Evolutionary conservation across 2,888 invertebrate genomes (phyloP).

Genomic region (Acheta domesticus): DNA sequence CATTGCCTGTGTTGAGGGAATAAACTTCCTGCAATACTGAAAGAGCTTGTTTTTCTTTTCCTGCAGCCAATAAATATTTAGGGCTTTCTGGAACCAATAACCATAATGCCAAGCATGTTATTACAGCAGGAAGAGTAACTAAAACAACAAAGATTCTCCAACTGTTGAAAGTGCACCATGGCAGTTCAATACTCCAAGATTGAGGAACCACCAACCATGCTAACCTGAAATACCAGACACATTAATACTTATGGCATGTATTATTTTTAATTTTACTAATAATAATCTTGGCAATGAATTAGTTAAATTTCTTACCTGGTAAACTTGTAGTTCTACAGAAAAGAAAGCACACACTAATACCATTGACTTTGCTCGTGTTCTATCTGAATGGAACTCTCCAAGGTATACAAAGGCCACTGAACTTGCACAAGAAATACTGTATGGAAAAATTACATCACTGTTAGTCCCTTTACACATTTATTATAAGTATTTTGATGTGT

Average conservation of each 20-base stretch:
- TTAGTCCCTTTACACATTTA: not conserved
- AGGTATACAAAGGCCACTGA: constrained; percentile 35
- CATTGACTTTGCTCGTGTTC: constrained; percentile 30
- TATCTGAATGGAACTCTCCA: constrained; percentile 35
- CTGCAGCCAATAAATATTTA: constrained; percentile 46
- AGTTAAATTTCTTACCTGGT: constrained; percentile 27
- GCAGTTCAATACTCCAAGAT: constrained; percentile 47
- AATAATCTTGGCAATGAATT: not conserved
- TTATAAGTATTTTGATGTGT: not conserved
- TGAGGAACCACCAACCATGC: constrained; percentile 70
- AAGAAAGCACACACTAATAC: constrained; percentile 33
- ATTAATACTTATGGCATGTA: too few species aligned
- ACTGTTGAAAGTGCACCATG: constrained; percentile 50
- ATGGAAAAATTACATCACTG: not conserved
- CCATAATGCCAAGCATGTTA: constrained; percentile 59
- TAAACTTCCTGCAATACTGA: constrained; percentile 45
- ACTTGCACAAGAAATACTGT: constrained; percentile 35
- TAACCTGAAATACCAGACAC: constrained; percentile 52
- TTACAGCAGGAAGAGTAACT: constrained; percentile 63
- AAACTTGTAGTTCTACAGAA: constrained; percentile 28
- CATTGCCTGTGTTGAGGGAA: constrained; percentile 44
- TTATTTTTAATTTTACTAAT: too few species aligned
- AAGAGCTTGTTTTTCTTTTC: constrained; percentile 44
- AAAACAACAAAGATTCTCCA: constrained; percentile 64
- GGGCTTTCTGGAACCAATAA: constrained; percentile 48